Evolutionary conservation across 2,797 vertebrate species (phyloP).

Genomic region (Leucoraja ocellata): DNA sequence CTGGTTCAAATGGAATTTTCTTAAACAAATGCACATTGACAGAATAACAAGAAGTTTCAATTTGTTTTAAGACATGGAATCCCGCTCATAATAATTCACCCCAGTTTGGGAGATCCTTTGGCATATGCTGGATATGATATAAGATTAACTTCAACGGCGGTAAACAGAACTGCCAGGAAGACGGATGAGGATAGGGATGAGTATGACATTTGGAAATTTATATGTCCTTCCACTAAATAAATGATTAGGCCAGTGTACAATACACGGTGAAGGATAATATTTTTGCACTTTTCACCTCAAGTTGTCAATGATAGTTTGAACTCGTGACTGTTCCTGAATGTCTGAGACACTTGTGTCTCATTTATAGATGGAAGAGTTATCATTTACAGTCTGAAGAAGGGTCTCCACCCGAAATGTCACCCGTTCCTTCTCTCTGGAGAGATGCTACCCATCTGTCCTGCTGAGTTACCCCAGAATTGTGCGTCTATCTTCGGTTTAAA

Average conservation of each 20-base stretch:
- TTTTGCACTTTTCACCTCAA: slow-evolving; percentile 50
- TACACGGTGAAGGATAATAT: slow-evolving; percentile 51
- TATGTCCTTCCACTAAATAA: slow-evolving; percentile 54
- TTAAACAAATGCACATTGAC: neutral
- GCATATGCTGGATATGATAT: slow-evolving; percentile 38
- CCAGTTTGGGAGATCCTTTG: neutral
- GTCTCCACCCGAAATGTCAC: too few species aligned
- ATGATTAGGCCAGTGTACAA: slow-evolving; percentile 44
- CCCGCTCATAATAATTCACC: slow-evolving; percentile 3
- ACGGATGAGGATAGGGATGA: slow-evolving; percentile 53
- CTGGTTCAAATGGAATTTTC: neutral
- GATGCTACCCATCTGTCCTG: too few species aligned
- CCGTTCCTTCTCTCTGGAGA: too few species aligned
- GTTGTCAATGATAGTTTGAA: slow-evolving; percentile 44
- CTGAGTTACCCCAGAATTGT: too few species aligned
- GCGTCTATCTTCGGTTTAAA: too few species aligned
- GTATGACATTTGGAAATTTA: slow-evolving; percentile 52
- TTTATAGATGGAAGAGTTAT: neutral
- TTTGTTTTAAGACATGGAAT: neutral
- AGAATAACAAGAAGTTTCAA: slow-evolving; percentile 21
- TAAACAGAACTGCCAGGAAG: slow-evolving; percentile 50
- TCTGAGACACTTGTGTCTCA: slow-evolving; percentile 12
- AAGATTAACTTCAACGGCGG: slow-evolving; percentile 52
- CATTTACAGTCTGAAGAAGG: too few species aligned
- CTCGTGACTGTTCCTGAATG: neutral